Evolutionary conservation across 1,140 invertebrate genomes (phyloP), one percentile per base, ranked within the genome.

Genomic region (Vanessa atalanta): DNA sequence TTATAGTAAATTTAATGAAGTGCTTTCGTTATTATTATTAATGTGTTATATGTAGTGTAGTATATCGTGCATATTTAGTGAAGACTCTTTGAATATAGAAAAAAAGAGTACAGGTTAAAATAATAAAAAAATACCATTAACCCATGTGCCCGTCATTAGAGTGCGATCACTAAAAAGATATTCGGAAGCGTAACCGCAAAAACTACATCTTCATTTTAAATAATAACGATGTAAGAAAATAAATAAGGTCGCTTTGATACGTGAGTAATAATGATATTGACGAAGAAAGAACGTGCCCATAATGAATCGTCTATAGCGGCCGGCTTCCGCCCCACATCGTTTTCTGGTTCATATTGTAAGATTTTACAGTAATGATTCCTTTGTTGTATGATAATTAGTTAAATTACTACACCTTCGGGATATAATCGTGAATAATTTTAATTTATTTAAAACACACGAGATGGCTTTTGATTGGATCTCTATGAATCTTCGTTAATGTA

Each of bases 151-250:
- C 14, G 64, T 76, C 78, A 86, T 86, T 83, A 83, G 78, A 84
- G 63, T 70, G 76, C 74, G 78, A 78, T 81, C 72, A 77, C 79
- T 80, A 83, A 88, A 84, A 87, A 84, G 37, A 48, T 78, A 73
- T 81, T 83, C 77, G 79, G 70, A 79, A 82, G 70, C 78, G 70
- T 75, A 78, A 78, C 71, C 75, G 74, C 83, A 90, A 88, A 90
- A 90, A 89, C 79, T 81, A 84, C 83, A 81, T 84, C 81, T 86
- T 87, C 86, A 89, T 84, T 83, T 82, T 77, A 77, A 79, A 81
- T 82, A 83, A 87, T 89, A 87, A 86, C 79, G 85, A 73, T 74
- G 79, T 82, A 83, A 80, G 79, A 86, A 87, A 86, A 87, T 83
- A 86, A 88, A 88, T 86, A 86, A 81, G 31, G 31, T 26, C 76